Evolutionary conservation across 2,888 invertebrate species (phyloP).

Genomic region (Clostera curtula): DNA sequence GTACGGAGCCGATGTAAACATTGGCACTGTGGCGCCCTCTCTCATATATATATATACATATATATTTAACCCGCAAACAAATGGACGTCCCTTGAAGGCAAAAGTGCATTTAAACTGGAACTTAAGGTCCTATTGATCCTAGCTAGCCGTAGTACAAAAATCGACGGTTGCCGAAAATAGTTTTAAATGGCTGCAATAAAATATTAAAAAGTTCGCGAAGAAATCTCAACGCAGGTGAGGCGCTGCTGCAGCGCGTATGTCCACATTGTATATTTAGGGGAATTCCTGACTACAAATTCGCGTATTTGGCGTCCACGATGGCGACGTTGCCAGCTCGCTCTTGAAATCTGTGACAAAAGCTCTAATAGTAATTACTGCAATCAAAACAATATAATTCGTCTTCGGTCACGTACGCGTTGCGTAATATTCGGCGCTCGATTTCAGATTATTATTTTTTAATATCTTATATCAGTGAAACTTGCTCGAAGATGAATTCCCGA

Average conservation of each 20-base stretch:
- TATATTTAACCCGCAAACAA: not conserved
- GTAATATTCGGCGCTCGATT: no score
- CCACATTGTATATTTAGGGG: constrained; percentile 1
- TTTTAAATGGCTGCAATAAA: constrained; percentile 2
- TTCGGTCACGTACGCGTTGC: no score
- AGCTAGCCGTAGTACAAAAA: constrained; percentile 2
- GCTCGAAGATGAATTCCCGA: no score
- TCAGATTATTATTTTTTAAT: no score
- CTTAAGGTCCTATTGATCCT: constrained; percentile 2
- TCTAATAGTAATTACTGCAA: no score
- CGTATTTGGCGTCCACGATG: not conserved
- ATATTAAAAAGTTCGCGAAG: constrained; percentile 2
- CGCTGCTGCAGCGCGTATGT: constrained; percentile 3
- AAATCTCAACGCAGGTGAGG: constrained; percentile 3
- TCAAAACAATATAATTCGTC: no score
- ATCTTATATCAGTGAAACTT: no score
- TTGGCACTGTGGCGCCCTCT: no score
- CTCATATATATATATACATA: no score
- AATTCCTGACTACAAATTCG: constrained; percentile 1
- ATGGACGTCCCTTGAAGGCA: not conserved
- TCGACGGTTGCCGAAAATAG: constrained; percentile 1
- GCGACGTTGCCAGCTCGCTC: constrained; percentile 1
- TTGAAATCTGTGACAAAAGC: no score
- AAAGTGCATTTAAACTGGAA: not conserved
- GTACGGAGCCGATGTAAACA: no score